Base-by-base conservation (phyloP, 1,140 invertebrate species). In the Drosophila grimshawi region DNA sequence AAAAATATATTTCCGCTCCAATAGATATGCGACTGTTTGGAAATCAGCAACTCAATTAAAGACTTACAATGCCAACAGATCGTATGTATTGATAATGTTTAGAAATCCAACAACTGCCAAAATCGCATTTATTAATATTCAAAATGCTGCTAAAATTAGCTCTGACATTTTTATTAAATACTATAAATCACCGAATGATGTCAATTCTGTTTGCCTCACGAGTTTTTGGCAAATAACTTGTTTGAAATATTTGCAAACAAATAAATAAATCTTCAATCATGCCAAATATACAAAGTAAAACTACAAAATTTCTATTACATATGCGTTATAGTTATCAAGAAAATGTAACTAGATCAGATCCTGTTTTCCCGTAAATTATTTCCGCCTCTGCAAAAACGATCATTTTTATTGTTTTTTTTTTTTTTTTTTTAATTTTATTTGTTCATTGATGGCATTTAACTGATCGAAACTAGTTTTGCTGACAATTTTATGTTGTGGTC, bases 381-480 rank as follows among this genome's bases (percentile, higher is more conserved):
- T 69, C 49, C 65, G 65, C 29, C 32, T 48, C 52, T 56, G 55
- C 35, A 30, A 11, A n/a, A 35, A 19, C 19, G 55, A 70, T 69
- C 53, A 69, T 62, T 39, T 19, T 62, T 37, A 46, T 53, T 63
- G 29, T 39, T 46, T 69, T 70, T 46, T 35, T 33, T 33, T 37
- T 35, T 39, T n/a, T n/a, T n/a, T 45, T 33, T 55, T 60, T n/a
- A 0, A 19, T 60, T 46, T 46, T 27, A 5, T 3, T 7, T 56
- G 27, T 37, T 8, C 37, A 56, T 35, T 41, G 10, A 60, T 60
- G 43, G 39, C 43, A 33, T 60, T 60, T 35, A 46, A 46, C 29
- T n/a, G 5, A 11, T 46, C 5, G 46, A 71, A 72, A 76, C 73
- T 55, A 6, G 73, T 71, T 76, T 73, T 8, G 52, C 29, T 62